Evolutionary conservation across 2,113 vertebrate genomes (phyloP).

Genomic region (Copsychus sechellarum): DNA sequence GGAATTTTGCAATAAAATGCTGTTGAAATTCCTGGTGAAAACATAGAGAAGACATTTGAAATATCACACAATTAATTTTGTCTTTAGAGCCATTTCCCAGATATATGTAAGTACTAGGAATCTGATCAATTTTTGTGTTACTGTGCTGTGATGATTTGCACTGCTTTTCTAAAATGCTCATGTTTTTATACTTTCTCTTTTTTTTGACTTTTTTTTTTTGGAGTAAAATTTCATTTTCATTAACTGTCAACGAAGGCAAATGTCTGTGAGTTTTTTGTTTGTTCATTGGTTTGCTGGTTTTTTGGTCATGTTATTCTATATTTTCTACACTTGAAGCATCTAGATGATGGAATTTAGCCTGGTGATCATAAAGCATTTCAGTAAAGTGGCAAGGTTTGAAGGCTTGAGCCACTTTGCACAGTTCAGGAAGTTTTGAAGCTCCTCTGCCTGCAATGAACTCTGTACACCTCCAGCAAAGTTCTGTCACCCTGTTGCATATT

Average conservation of each 20-base stretch:
- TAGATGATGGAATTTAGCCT: background rate
- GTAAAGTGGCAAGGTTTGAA: slow-evolving; percentile 2
- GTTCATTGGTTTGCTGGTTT: background rate
- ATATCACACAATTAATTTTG: background rate
- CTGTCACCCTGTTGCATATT: slow-evolving; percentile 3
- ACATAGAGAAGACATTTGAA: background rate
- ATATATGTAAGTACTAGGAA: background rate
- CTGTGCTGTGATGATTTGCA: background rate
- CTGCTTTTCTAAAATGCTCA: background rate
- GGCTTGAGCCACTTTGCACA: background rate
- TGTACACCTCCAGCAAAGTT: slow-evolving; percentile 30
- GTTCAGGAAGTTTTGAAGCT: slow-evolving; percentile 47
- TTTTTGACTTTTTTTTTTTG: background rate
- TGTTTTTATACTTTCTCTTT: background rate
- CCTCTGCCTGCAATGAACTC: background rate
- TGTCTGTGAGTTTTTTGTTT: background rate
- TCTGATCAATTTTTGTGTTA: background rate
- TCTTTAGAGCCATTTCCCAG: background rate
- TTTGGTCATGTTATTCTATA: background rate
- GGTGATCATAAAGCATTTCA: slow-evolving; percentile 15
- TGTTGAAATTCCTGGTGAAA: slow-evolving; percentile 34
- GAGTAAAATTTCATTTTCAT: background rate
- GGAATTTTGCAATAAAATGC: background rate
- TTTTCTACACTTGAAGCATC: background rate
- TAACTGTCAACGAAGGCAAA: background rate